Conservation (phyloP, 2,888 invertebrate species). For the Acronicta leporina region DNA sequence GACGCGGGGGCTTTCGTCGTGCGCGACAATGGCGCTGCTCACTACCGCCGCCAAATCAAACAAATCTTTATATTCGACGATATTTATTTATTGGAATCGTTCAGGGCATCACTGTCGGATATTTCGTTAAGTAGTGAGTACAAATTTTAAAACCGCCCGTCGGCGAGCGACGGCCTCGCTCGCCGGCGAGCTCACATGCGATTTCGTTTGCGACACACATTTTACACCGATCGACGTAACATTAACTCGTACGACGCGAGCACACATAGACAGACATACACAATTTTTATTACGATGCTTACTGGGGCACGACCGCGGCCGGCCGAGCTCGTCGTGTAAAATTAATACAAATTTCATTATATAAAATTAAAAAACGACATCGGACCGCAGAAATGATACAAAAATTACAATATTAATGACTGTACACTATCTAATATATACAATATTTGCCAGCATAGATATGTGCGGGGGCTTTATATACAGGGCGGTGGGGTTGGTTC, state of each 20-base stretch:
- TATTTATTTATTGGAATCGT: constrained; percentile 89
- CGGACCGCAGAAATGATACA: constrained; percentile 90
- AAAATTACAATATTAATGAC: constrained; percentile 90
- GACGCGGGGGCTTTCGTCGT: constrained; percentile 88
- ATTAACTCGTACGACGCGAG: constrained; percentile 89
- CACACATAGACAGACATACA: constrained; percentile 89
- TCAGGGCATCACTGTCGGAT: constrained; percentile 89
- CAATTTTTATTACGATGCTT: constrained; percentile 87
- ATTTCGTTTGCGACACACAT: constrained; percentile 88
- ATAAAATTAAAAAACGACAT: constrained; percentile 89
- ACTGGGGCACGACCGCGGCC: constrained; percentile 87
- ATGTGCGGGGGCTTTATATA: constrained; percentile 89
- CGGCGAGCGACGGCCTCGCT: constrained; percentile 79
- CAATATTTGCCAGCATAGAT: constrained; percentile 88
- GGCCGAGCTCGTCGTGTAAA: constrained; percentile 89
- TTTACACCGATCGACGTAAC: constrained; percentile 89
- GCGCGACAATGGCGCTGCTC: constrained; percentile 87
- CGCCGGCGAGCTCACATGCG: constrained; percentile 87
- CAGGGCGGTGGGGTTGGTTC: constrained; percentile 82
- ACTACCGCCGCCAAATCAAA: constrained; percentile 77
- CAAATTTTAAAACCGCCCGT: constrained; percentile 87
- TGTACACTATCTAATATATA: constrained; percentile 90
- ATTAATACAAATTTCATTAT: constrained; percentile 89
- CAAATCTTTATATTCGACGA: constrained; percentile 87
- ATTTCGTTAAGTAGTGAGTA: constrained; percentile 89